These are phyloP conservation scores for Drosophila dunni DNA, from an alignment of 1,140 invertebrate genomes.

Conservation along the genomic window DNA sequence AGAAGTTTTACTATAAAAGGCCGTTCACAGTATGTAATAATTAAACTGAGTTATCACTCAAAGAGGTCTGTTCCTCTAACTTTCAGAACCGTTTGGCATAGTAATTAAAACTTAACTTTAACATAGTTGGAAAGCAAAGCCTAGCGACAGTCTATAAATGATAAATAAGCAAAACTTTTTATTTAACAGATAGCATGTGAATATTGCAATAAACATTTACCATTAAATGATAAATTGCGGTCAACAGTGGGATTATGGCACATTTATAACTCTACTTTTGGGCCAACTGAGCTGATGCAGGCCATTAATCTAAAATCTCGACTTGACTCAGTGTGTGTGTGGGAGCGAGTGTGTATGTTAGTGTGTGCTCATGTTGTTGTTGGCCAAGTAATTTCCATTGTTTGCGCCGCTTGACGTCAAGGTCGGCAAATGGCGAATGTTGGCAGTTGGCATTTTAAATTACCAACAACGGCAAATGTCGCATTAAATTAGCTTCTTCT, in stretches of 20 bases:
- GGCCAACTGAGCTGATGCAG: neutral
- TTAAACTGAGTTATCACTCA: too few relatives aligned
- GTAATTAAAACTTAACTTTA: too few relatives aligned
- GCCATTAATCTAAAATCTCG: constrained; percentile 7
- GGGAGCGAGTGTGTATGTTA: too few relatives aligned
- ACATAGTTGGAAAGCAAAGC: too few relatives aligned
- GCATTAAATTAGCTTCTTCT: constrained; percentile 6
- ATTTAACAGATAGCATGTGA: too few relatives aligned
- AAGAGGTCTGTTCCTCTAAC: too few relatives aligned
- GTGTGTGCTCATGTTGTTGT: neutral
- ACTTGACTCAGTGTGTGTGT: neutral
- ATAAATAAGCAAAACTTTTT: too few relatives aligned
- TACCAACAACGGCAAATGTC: neutral
- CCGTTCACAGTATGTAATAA: too few relatives aligned
- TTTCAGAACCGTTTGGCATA: too few relatives aligned
- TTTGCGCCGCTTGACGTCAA: constrained; percentile 6
- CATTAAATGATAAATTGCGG: constrained; percentile 3
- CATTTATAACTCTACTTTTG: constrained; percentile 8
- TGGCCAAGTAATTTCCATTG: constrained; percentile 18
- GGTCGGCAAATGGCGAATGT: constrained; percentile 10
- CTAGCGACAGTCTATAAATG: too few relatives aligned
- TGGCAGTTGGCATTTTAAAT: constrained; percentile 22
- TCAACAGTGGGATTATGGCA: constrained; percentile 8
- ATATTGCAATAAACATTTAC: neutral
- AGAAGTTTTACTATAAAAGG: too few relatives aligned